Percentiles rank a stretch among this genome's conserved stretches.
phyloP scores from a whole-genome alignment of 2,113 vertebrate species.

The Ochotona princeps region DNA sequence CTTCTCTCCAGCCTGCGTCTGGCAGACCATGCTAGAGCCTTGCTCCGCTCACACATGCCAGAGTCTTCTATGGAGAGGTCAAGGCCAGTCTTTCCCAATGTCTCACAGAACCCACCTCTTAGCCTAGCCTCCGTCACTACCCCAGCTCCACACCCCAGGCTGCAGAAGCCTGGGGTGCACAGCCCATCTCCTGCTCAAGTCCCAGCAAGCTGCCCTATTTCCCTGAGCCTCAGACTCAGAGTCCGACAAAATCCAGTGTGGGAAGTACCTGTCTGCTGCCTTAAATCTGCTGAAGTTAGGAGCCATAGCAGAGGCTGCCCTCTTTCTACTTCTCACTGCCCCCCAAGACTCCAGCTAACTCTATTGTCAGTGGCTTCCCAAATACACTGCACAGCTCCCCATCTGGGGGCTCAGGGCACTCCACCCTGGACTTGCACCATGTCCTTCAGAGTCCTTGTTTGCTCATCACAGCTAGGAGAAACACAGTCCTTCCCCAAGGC shows the following conservation, averaged over 20 bases:
- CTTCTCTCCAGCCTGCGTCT: no score
- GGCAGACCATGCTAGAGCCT: not conserved
- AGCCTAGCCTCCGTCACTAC: not conserved
- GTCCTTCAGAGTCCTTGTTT: not conserved
- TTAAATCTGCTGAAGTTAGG: not conserved
- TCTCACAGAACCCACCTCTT: not conserved
- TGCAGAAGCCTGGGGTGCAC: not conserved
- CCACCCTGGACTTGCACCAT: not conserved
- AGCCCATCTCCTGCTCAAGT: not conserved
- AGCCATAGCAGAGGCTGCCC: rapidly evolving
- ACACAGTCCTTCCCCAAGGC: not conserved
- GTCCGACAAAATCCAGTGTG: not conserved
- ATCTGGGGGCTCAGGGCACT: not conserved
- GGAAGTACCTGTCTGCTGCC: not conserved
- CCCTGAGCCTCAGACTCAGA: not conserved
- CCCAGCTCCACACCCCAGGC: not conserved
- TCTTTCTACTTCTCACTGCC: not conserved
- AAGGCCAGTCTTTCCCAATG: not conserved
- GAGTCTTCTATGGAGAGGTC: not conserved
- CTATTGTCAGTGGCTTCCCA: not conserved
- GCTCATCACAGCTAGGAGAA: not conserved
- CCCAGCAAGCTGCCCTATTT: not conserved
- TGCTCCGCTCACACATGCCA: no score
- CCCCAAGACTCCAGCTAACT: not conserved
- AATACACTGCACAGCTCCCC: rapidly evolving